Percentiles rank a stretch among this genome's conserved stretches.
Evolutionary conservation across 2,888 invertebrate genomes (phyloP).

Genomic region (Phyto melanocephala): DNA sequence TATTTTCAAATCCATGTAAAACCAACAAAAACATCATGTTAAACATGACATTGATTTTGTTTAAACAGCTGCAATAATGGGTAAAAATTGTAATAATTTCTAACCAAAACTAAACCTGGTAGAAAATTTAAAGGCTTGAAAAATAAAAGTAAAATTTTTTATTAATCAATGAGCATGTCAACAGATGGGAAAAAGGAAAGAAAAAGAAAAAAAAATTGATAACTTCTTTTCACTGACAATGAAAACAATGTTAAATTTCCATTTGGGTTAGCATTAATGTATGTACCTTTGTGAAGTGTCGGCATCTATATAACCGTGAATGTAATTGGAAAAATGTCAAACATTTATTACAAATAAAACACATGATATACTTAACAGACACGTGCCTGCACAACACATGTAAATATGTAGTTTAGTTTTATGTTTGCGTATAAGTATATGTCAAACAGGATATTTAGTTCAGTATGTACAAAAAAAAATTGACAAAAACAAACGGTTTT

Average conservation of each 20-base stretch:
- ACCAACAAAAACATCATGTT: conserved; percentile 44
- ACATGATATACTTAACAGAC: conserved; percentile 3
- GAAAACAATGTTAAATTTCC: not conserved
- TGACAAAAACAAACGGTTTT: not conserved
- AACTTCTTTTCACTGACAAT: too few relatives aligned
- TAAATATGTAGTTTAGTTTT: too few relatives aligned
- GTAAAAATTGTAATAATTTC: not conserved
- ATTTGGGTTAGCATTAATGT: not conserved
- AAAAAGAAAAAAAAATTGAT: too few relatives aligned
- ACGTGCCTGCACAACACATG: not conserved
- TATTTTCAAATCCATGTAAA: conserved; percentile 7
- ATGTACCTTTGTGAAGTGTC: not conserved
- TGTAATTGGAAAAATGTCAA: conserved; percentile 56
- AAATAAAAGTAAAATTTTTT: not conserved
- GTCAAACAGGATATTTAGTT: not conserved
- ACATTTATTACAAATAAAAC: conserved; percentile 41
- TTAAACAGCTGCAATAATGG: not conserved
- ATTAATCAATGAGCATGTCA: too few relatives aligned
- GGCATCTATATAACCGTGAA: conserved; percentile 53
- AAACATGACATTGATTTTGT: conserved; percentile 54
- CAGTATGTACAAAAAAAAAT: not conserved
- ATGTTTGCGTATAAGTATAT: not conserved
- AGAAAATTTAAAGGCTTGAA: not conserved
- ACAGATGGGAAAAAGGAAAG: too few relatives aligned
- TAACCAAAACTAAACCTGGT: not conserved